Evolutionary conservation across 2,888 invertebrate genomes (phyloP).

Genomic region (Papilio demoleus): DNA sequence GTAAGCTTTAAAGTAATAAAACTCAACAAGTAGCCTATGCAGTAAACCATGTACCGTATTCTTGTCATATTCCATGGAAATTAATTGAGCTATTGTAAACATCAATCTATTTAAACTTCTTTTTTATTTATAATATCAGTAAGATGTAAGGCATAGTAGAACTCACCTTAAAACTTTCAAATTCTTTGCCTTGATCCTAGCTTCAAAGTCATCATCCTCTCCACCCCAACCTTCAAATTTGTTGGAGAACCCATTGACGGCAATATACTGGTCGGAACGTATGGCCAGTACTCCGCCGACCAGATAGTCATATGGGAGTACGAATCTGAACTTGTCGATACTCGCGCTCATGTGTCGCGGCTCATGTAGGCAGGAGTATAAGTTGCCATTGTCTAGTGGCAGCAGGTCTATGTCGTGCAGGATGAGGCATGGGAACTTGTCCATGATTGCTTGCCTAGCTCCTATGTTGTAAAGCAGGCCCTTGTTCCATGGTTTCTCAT

Average conservation of each 20-base stretch:
- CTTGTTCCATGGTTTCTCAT: constrained; percentile 91
- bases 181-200: constrained; percentile 55
- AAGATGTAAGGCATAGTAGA: not conserved
- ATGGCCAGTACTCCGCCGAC: constrained; percentile 75
- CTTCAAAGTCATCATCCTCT: constrained; percentile 74
- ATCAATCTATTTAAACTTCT: too few relatives aligned
- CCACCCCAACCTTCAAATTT: constrained; percentile 75
- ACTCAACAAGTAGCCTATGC: too few relatives aligned
- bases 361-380: constrained; percentile 90
- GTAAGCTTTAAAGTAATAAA: too few relatives aligned
- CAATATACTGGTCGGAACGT: constrained; percentile 60
- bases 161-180: constrained; percentile 62
- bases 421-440: constrained; percentile 91
- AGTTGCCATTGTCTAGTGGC: constrained; percentile 90
- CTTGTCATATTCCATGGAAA: too few relatives aligned
- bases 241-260: constrained; percentile 73
- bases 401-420: constrained; percentile 96
- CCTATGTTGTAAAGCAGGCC: constrained; percentile 95
- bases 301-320: constrained; percentile 56
- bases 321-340: constrained; percentile 87
- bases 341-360: constrained; percentile 96
- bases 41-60: too few relatives aligned
- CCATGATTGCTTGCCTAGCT: constrained; percentile 88
- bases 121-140: too few relatives aligned
- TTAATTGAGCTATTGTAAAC: too few relatives aligned